A percentile compares a stretch with the other conserved stretches of the same genome.
Conservation (phyloP, 2,797 vertebrate species). For the Ptychobarbus kaznakovi region DNA sequence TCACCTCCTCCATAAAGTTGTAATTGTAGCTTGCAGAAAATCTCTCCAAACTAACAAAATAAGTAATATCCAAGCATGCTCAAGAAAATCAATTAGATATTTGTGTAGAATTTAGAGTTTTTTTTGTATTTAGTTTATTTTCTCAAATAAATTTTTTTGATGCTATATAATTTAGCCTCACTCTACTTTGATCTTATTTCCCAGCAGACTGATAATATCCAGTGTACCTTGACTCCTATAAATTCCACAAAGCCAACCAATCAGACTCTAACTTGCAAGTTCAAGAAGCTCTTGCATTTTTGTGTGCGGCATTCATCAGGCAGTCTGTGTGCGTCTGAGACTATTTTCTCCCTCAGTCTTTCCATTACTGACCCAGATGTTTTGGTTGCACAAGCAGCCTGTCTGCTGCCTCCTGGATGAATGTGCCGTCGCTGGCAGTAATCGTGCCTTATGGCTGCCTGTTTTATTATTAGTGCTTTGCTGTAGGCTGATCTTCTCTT, state of each 20-base stretch:
- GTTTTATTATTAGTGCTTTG: slow-evolving; percentile 28
- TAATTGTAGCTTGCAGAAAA: background rate
- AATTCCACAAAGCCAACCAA: background rate
- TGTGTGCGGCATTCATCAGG: background rate
- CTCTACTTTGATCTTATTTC: background rate
- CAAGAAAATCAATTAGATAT: background rate
- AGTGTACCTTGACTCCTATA: background rate
- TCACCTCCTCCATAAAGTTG: background rate
- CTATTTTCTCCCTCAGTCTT: slow-evolving; percentile 25
- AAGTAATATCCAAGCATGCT: background rate
- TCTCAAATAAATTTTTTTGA: background rate
- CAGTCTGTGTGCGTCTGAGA: background rate
- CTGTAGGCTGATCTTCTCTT: slow-evolving; percentile 14
- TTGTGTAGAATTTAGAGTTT: background rate
- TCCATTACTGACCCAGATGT: slow-evolving; percentile 29
- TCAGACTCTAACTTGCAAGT: background rate
- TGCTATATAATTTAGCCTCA: background rate
- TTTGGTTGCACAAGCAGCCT: slow-evolving; percentile 20
- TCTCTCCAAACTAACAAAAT: background rate
- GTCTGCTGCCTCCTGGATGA: slow-evolving; percentile 20
- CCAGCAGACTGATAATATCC: background rate
- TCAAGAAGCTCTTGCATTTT: background rate
- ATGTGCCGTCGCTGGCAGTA: slow-evolving; percentile 17
- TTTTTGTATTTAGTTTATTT: background rate
- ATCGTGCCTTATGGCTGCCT: slow-evolving; percentile 5